These are phyloP conservation scores for Cheilosia variabilis DNA, from an alignment of 2,888 invertebrate genomes.

Conservation along the genomic window DNA sequence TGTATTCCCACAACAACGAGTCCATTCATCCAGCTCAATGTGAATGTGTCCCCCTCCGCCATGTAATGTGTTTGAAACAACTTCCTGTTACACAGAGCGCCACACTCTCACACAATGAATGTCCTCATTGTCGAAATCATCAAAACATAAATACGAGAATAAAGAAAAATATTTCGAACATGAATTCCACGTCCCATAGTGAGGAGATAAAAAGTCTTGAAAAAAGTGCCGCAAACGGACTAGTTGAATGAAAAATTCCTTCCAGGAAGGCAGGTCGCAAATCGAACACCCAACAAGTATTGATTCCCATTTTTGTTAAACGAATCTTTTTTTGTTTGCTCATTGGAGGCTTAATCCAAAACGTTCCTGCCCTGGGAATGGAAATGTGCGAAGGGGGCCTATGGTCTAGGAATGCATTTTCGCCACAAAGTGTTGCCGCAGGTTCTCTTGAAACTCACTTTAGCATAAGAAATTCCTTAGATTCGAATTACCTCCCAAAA, in stretches of 20 bases:
- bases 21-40: constrained; percentile 49
- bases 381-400: constrained; percentile 25
- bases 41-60: constrained; percentile 22
- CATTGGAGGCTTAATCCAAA: constrained; percentile 48
- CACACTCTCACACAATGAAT: constrained; percentile 51
- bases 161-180: constrained; percentile 30
- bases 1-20: constrained; percentile 67
- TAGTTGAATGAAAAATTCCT: constrained; percentile 31
- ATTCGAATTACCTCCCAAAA: constrained; percentile 60
- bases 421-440: constrained; percentile 74
- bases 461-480: constrained; percentile 63
- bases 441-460: constrained; percentile 54
- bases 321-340: constrained; percentile 24
- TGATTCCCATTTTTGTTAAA: constrained; percentile 42
- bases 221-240: constrained; percentile 36
- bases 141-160: constrained; percentile 15
- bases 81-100: constrained; percentile 70
- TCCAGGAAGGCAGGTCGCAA: constrained; percentile 67
- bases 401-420: constrained; percentile 34
- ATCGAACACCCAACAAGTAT: constrained; percentile 68
- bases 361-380: constrained; percentile 42
- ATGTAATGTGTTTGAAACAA: constrained; percentile 51
- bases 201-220: constrained; percentile 18
- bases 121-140: constrained; percentile 56
- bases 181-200: constrained; percentile 3